Conservation (phyloP, 2,888 invertebrate genomes). For the Leucophenga montana region DNA sequence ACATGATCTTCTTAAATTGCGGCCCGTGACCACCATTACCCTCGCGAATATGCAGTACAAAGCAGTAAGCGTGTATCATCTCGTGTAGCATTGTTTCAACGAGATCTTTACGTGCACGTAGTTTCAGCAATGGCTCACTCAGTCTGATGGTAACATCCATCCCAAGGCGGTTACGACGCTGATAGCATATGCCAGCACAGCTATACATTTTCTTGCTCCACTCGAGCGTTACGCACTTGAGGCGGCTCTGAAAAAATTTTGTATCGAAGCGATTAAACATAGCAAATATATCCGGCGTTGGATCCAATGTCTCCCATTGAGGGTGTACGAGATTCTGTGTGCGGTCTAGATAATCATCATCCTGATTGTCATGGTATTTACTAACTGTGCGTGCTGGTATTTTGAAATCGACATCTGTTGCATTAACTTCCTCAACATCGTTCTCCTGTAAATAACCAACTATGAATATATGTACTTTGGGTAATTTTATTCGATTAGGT, state of each 20-base stretch:
- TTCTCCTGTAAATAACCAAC: not conserved
- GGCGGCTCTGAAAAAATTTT: conserved; percentile 86
- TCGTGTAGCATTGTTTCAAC: conserved; percentile 99
- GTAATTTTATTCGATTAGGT: not conserved
- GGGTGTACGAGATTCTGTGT: conserved; percentile 72
- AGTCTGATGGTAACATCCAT: conserved; percentile 74
- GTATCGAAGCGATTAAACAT: conserved; percentile 90
- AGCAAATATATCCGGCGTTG: conserved; percentile 90
- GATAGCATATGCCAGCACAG: conserved; percentile 77
- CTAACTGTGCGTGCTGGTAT: not conserved
- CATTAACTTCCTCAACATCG: not conserved
- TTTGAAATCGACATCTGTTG: not conserved
- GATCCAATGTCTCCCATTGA: conserved; percentile 87
- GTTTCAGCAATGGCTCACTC: conserved; percentile 91
- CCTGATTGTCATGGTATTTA: conserved; percentile 35
- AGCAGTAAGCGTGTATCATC: conserved; percentile 99
- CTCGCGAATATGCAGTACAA: conserved; percentile 86
- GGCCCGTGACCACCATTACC: conserved; percentile 97
- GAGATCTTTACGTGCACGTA: conserved; percentile 94
- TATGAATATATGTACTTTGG: not conserved
- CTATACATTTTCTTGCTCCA: conserved; percentile 96
- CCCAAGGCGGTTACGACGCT: conserved; percentile 59
- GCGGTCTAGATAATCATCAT: conserved; percentile 63
- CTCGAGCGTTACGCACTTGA: conserved; percentile 86
- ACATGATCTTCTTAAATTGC: conserved; percentile 93